phyloP scores from a whole-genome alignment of 2,797 vertebrate genomes.

The Bovichtus diacanthus region DNA sequence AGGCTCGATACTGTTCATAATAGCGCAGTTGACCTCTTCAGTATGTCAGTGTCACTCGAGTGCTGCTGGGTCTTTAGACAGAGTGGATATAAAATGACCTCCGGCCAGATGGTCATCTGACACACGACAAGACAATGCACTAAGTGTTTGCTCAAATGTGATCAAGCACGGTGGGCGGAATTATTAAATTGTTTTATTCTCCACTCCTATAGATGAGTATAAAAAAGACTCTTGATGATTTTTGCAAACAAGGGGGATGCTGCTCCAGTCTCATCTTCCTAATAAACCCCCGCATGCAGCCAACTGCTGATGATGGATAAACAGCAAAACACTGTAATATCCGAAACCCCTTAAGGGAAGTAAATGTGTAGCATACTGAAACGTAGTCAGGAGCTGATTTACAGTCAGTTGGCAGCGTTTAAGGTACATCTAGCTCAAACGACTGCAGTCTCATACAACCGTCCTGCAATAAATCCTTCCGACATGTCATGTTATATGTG shows the following conservation, averaged over 20 bases:
- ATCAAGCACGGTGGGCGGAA: not conserved
- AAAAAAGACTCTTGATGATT: not conserved
- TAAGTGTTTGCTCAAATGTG: conserved; percentile 5
- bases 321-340: conserved; percentile 12
- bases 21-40: conserved; percentile 18
- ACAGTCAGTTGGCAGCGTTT: conserved; percentile 2
- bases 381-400: not conserved
- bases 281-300: not conserved
- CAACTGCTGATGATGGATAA: conserved; percentile 35
- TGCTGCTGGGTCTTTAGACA: conserved; percentile 32
- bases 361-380: not conserved
- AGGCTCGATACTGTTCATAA: not conserved
- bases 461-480: not conserved
- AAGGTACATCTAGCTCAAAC: not conserved
- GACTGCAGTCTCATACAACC: not conserved
- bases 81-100: conserved; percentile 55
- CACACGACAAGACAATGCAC: not conserved
- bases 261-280: conserved; percentile 15
- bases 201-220: not conserved
- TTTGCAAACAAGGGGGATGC: not conserved
- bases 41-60: not conserved
- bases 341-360: not conserved
- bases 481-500: not conserved
- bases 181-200: not conserved
- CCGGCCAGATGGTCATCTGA: conserved; percentile 52